Percentiles rank a stretch among this genome's conserved stretches.
Evolutionary conservation across 35 echinoderm and acorn worm genomes (phyloP).

Genomic region (Heliocidaris tuberculata): DNA sequence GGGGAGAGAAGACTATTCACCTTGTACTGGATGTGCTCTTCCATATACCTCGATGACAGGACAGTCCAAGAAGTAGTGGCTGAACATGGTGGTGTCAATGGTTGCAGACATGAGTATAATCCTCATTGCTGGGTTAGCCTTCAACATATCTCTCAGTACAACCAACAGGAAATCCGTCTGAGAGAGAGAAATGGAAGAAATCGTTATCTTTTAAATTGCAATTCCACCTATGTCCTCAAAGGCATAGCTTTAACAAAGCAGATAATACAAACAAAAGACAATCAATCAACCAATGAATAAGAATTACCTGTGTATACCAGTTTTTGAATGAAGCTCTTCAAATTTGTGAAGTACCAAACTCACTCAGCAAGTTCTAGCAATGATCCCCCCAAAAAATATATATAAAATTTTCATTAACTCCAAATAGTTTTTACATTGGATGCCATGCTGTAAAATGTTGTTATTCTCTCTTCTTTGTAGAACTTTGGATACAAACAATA

Average conservation of each 20-base stretch:
- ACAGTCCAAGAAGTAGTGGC: constrained; percentile 89
- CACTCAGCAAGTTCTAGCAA: no score
- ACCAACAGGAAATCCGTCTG: constrained; percentile 98
- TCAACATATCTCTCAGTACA: constrained; percentile 89
- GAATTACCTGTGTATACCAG: no score
- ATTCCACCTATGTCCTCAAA: neutral
- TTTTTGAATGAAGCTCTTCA: no score
- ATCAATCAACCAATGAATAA: no score
- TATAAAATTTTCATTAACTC: no score
- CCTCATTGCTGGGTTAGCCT: constrained; percentile 75
- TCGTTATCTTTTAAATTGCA: neutral
- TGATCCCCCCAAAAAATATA: no score
- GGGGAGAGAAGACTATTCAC: constrained; percentile 28
- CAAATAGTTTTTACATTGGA: no score
- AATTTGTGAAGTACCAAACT: no score
- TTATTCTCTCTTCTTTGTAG: no score
- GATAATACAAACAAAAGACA: neutral
- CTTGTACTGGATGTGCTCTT: constrained; percentile 91
- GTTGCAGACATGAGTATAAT: constrained; percentile 97
- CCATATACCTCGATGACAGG: constrained; percentile 93
- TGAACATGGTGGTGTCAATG: constrained; percentile 92
- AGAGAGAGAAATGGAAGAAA: neutral
- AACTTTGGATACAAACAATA: no score
- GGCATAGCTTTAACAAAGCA: neutral
- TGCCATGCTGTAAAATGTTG: no score